phyloP scores from a whole-genome alignment of 2,113 vertebrate genomes.

The Mobula birostris region DNA sequence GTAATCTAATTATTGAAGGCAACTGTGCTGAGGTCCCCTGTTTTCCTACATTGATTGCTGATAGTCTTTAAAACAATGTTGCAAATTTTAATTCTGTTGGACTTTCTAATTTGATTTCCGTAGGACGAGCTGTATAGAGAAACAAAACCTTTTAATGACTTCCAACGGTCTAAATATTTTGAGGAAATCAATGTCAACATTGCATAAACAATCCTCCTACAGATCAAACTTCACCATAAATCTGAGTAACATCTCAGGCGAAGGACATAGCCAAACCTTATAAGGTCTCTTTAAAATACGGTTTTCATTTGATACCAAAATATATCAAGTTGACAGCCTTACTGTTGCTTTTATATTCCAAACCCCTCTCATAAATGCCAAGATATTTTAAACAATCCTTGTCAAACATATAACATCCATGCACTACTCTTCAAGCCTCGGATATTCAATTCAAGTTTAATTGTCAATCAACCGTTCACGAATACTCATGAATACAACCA shows the following conservation, averaged over 20 bases:
- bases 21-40: background rate
- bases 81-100: background rate
- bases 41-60: background rate
- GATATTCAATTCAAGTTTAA: no score
- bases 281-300: background rate
- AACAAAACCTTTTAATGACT: background rate
- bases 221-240: background rate
- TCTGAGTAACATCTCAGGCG: background rate
- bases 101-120: background rate
- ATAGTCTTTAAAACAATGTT: background rate
- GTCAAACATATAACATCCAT: background rate
- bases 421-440: background rate
- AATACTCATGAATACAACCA: no score
- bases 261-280: background rate
- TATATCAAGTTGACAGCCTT: background rate
- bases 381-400: background rate
- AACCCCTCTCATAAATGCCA: background rate
- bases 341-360: slow-evolving; percentile 6
- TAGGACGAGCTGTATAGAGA: background rate
- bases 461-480: no score
- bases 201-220: background rate
- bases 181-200: background rate
- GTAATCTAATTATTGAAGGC: background rate
- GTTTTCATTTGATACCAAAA: background rate
- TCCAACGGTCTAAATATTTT: background rate